A percentile compares a stretch with the other conserved stretches of the same genome.
phyloP scores from a whole-genome alignment of 2,888 invertebrate species.

The Dynastes tityus region DNA sequence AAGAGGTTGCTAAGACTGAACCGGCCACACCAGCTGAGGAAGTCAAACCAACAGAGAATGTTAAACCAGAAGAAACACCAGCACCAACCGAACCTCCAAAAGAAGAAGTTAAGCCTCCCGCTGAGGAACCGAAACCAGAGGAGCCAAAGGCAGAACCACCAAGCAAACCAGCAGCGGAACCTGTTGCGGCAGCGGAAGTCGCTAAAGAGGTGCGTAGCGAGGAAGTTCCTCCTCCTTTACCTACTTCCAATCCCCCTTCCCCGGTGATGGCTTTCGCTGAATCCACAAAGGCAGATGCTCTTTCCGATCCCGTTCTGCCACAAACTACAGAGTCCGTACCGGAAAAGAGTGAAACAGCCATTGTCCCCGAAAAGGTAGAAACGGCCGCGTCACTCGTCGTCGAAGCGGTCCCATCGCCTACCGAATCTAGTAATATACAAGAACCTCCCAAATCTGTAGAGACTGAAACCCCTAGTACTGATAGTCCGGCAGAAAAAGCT shows the following conservation, averaged over 20 bases:
- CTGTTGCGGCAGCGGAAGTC: constrained; percentile 60
- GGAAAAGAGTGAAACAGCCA: constrained; percentile 41
- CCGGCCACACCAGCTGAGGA: constrained; percentile 53
- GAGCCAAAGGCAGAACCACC: constrained; percentile 53
- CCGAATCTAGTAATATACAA: constrained; percentile 34
- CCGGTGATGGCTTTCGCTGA: constrained; percentile 84
- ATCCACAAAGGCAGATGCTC: constrained; percentile 75
- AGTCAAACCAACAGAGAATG: constrained; percentile 55
- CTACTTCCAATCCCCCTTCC: constrained; percentile 83
- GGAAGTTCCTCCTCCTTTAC: constrained; percentile 81
- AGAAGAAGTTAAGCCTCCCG: constrained; percentile 57
- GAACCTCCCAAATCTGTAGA: constrained; percentile 47
- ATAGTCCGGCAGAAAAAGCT: constrained; percentile 39
- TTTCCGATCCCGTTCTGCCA: constrained; percentile 63
- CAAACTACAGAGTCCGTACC: constrained; percentile 52
- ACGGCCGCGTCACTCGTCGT: constrained; percentile 28
- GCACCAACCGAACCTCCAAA: constrained; percentile 58
- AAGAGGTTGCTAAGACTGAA: constrained; percentile 54
- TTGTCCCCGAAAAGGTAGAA: constrained; percentile 42
- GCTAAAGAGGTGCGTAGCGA: constrained; percentile 76
- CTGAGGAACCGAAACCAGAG: constrained; percentile 57
- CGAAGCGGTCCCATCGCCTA: constrained; percentile 27
- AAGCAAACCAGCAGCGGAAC: constrained; percentile 50
- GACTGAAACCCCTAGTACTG: constrained; percentile 38
- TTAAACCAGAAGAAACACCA: constrained; percentile 58